These are phyloP conservation scores for Cremastinae sp. DNA, from an alignment of 2,888 invertebrate species.

Conservation along the genomic window DNA sequence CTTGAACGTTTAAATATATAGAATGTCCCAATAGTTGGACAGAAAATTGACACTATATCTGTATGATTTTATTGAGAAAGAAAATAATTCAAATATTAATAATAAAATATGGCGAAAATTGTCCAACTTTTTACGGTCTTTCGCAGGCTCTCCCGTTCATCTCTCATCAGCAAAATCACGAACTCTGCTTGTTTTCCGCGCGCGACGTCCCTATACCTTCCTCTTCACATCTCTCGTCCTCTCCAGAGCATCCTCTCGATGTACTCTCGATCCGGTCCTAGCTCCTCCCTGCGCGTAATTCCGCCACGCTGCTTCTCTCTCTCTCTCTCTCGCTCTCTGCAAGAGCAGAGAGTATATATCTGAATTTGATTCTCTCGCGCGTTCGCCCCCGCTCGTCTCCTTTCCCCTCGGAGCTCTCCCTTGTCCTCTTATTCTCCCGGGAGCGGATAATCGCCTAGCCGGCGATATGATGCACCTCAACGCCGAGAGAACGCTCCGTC, in stretches of 20 bases:
- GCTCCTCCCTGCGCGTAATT: background rate
- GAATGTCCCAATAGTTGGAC: no score
- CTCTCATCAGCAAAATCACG: conserved; percentile 33
- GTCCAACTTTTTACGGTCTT: conserved; percentile 29
- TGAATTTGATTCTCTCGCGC: conserved; percentile 33
- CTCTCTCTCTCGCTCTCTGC: background rate
- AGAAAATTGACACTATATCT: no score
- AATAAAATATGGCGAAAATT: no score
- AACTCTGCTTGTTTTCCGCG: conserved; percentile 20
- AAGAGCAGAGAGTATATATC: no score
- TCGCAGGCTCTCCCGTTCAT: background rate
- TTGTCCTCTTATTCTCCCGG: conserved; percentile 20
- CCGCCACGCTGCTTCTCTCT: background rate
- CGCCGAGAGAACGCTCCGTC: conserved; percentile 51
- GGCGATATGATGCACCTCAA: conserved; percentile 44
- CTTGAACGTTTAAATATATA: no score
- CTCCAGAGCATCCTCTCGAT: conserved; percentile 44
- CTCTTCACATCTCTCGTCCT: conserved; percentile 44
- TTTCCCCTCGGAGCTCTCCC: background rate
- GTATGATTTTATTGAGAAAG: no score
- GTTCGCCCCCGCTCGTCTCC: background rate
- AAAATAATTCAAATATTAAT: no score
- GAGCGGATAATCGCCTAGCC: conserved; percentile 61
- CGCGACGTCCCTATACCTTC: conserved; percentile 19
- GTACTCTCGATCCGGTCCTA: conserved; percentile 6